Conservation (phyloP, 2,797 vertebrate genomes). For the Galago senegalensis region DNA sequence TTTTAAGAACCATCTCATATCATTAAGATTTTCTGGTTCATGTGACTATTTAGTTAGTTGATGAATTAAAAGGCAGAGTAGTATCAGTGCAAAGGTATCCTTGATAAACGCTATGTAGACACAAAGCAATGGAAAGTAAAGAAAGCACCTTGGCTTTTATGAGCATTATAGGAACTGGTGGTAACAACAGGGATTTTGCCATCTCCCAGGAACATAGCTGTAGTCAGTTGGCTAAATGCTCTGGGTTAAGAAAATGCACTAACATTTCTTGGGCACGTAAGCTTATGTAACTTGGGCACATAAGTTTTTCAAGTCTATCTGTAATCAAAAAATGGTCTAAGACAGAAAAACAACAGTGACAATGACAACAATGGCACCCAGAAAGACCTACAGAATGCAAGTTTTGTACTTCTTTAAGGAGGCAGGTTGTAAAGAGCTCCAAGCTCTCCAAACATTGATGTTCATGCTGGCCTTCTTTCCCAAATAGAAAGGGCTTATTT, state of each 20-base stretch:
- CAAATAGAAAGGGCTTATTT: not conserved
- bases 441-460: not conserved
- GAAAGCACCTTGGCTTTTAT: not conserved
- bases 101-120: not conserved
- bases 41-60: not conserved
- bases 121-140: not conserved
- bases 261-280: not conserved
- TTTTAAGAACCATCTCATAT: not conserved
- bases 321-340: not conserved
- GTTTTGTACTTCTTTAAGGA: not conserved
- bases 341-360: not conserved
- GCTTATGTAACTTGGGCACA: not conserved
- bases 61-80: constrained; percentile 20
- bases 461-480: not conserved
- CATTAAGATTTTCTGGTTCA: constrained; percentile 7
- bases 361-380: not conserved
- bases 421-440: not conserved
- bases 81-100: not conserved
- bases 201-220: not conserved
- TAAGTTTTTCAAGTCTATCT: not conserved
- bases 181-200: not conserved
- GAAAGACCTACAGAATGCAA: not conserved
- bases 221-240: not conserved
- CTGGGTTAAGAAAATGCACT: not conserved
- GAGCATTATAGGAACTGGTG: not conserved